Evolutionary conservation across 1,140 invertebrate genomes (phyloP).

Genomic region (Lerema accius): DNA sequence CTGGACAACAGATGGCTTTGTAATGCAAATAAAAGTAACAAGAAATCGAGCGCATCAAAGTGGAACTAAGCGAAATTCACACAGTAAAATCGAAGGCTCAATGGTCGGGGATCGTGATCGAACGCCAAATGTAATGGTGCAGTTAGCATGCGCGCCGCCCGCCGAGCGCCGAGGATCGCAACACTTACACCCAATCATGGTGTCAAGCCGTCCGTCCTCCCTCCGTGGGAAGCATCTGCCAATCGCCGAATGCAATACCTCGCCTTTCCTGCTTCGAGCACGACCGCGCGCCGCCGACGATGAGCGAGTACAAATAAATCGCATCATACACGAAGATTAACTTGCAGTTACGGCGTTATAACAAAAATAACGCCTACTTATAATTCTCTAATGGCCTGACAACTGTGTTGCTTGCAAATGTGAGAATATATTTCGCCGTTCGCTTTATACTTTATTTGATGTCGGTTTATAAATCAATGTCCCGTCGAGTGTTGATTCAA

Average conservation of each 20-base stretch:
- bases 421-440: too few relatives aligned
- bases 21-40: neutral
- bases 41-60: slow-evolving; percentile 5
- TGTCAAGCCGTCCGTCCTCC: slow-evolving; percentile 29
- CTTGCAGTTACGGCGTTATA: too few relatives aligned
- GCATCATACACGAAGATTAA: too few relatives aligned
- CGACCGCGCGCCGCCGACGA: too few relatives aligned
- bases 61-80: slow-evolving; percentile 19
- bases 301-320: too few relatives aligned
- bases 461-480: too few relatives aligned
- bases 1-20: neutral
- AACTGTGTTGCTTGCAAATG: too few relatives aligned
- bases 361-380: too few relatives aligned
- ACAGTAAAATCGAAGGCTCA: slow-evolving; percentile 29
- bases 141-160: slow-evolving; percentile 30
- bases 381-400: too few relatives aligned
- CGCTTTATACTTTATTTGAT: too few relatives aligned
- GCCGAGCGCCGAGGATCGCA: too few relatives aligned
- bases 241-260: slow-evolving; percentile 20
- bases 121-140: slow-evolving; percentile 31
- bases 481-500: too few relatives aligned
- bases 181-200: slow-evolving; percentile 32
- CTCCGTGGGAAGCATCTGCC: slow-evolving; percentile 32
- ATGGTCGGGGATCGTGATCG: slow-evolving; percentile 29
- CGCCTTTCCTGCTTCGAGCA: slow-evolving; percentile 7